Evolutionary conservation across 1,140 invertebrate genomes (phyloP).

Genomic region (Caenorhabditis tropicalis): DNA sequence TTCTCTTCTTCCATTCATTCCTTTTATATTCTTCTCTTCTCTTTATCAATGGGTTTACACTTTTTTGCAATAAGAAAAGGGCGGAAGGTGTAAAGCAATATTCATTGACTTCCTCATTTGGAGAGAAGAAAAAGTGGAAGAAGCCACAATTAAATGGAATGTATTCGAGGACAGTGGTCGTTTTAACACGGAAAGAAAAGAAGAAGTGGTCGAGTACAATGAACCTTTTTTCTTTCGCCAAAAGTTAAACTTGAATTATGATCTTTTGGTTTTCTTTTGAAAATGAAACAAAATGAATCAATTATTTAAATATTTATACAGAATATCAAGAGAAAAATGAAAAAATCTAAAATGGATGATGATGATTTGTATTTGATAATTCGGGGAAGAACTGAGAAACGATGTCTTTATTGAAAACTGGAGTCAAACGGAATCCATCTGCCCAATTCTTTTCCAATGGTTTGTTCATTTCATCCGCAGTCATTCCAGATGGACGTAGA

Average conservation of each 20-base stretch:
- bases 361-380: slow-evolving; percentile 24
- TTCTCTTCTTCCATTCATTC: background rate
- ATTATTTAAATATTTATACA: too few species aligned
- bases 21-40: background rate
- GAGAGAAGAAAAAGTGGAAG: background rate
- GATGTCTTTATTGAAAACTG: slow-evolving; percentile 53
- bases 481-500: slow-evolving; percentile 38
- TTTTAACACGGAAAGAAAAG: background rate
- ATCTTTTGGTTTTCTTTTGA: background rate
- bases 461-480: slow-evolving; percentile 46
- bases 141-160: background rate
- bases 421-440: slow-evolving; percentile 48
- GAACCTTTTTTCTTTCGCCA: background rate
- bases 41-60: slow-evolving; percentile 16
- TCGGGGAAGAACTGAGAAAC: slow-evolving; percentile 57
- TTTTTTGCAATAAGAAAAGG: background rate
- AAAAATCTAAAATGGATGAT: slow-evolving; percentile 19
- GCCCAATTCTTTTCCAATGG: slow-evolving; percentile 54
- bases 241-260: background rate
- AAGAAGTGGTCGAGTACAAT: background rate
- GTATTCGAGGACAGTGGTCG: background rate
- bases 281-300: background rate
- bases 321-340: background rate
- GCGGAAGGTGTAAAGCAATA: slow-evolving; percentile 32
- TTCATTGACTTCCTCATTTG: slow-evolving; percentile 6